Base-by-base conservation (phyloP, 2,888 invertebrate genomes). In the Melanostoma mellinum region DNA sequence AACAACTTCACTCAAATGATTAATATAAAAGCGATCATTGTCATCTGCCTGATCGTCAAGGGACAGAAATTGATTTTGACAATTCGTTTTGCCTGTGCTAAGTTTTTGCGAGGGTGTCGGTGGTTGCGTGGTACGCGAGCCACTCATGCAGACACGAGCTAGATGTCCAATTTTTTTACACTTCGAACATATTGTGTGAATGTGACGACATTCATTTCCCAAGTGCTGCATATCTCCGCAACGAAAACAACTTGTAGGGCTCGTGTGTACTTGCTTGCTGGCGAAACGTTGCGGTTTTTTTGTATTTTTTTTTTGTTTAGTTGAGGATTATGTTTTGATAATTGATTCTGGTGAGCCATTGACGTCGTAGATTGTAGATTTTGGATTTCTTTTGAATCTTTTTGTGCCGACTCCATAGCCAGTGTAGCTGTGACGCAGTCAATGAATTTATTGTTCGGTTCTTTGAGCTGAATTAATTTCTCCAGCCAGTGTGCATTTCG, bases 1-100 rank as follows among this genome's bases (percentile, higher is more conserved):
- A 60, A 60, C 5, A 30, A 30, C 32, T 60, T 60, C 44, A 42
- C 60, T 44, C 60, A 60, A 30, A 60, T 60, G 32, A 32, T 60
- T 60, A 2, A 60, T 44, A 20, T 60, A 60, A 6, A 9, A 60
- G 2, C 3, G 42, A 42, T 60, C 58, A 3, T 60, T 30, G 6
- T 60, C 44, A 9, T 60, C 44, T 60, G 44, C 4, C n/a, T 20
- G 33, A 30, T 44, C 40, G 4, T 60, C 60, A 0, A 32, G 6
- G 2, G 44, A 32, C 44, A 44, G 30, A 2, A 60, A 9, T 9
- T 33, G 44, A 48, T 60, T 60, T 60, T 60, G 60, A 30, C 32
- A 44, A 32, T 3, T 60, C 9, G 60, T 58, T 58, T 32, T 58
- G 58, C 30, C 32, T 42, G 4, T 52, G 33, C 2, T 52, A 8